Evolutionary conservation across 2,888 invertebrate genomes (phyloP).

Genomic region (Callosobruchus maculatus): DNA sequence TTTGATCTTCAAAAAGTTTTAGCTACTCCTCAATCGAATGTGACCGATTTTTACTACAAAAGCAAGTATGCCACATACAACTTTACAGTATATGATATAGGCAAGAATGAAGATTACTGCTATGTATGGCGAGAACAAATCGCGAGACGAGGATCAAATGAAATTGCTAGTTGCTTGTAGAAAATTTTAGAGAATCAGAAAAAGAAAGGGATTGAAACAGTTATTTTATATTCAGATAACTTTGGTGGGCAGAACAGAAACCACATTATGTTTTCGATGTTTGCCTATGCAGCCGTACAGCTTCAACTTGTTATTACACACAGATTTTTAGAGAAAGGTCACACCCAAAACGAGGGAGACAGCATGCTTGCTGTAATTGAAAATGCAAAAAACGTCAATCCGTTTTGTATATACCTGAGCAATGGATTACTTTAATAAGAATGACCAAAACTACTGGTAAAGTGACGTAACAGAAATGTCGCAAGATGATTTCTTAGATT

Average conservation of each 20-base stretch:
- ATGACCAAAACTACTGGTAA: slow-evolving; percentile 13
- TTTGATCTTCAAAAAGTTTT: slow-evolving; percentile 11
- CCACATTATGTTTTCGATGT: slow-evolving; percentile 15
- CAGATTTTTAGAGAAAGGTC: slow-evolving; percentile 14
- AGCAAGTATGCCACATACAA: slow-evolving; percentile 6
- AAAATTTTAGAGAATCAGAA: slow-evolving; percentile 9
- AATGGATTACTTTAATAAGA: slow-evolving; percentile 15
- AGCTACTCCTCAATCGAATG: slow-evolving; percentile 5
- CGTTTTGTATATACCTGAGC: slow-evolving; percentile 14
- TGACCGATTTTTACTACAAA: slow-evolving; percentile 12
- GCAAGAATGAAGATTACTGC: slow-evolving; percentile 11
- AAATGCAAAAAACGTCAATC: slow-evolving; percentile 14
- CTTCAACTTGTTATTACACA: slow-evolving; percentile 9
- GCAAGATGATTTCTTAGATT: slow-evolving; percentile 13
- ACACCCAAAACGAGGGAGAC: slow-evolving; percentile 20
- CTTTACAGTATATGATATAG: slow-evolving; percentile 11
- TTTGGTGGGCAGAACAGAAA: slow-evolving; percentile 17
- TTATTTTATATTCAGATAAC: slow-evolving; percentile 13
- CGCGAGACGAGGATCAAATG: slow-evolving; percentile 14
- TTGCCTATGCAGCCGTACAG: slow-evolving; percentile 7
- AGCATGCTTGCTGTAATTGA: slow-evolving; percentile 19
- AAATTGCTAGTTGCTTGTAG: slow-evolving; percentile 15
- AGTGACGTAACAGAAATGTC: slow-evolving; percentile 13
- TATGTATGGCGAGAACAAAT: slow-evolving; percentile 12
- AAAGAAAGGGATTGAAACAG: slow-evolving; percentile 11